Evolutionary conservation across 2,797 vertebrate species (phyloP), one percentile per base, ranked within the genome.

Genomic region (Sebastes itinus): DNA sequence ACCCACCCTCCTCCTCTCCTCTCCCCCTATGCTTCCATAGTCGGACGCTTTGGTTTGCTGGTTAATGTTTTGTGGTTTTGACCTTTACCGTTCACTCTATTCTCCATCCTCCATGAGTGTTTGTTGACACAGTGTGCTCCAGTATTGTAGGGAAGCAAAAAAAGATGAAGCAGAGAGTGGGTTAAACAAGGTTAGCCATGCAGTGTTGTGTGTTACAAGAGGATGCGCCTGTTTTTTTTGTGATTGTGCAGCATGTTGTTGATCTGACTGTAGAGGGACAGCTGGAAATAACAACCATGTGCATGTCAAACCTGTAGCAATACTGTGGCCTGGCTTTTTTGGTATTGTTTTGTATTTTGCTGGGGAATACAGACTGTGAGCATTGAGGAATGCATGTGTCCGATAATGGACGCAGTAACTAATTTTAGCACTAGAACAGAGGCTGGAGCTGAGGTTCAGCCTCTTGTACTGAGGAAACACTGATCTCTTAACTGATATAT

Each of bases 361-460:
- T 23, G 9, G 13, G 18, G 35, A 35, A n/a, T 33, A 0, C n/a
- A 16, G 27, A 35, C 2, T 7, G 42, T 12, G 69, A 55, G 8
- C 33, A 18, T 2, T 2, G 14, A 76, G 42, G 11, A 33, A 56
- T 7, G 32, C 4, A 11, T 1, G 16, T 80, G 88, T 89, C 83
- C 83, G 87, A 90, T 62, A 91, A 88, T 87, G 88, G 87, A 78
- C 16, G 4, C 46, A 70, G 66, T 6, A 0, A 12, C 33, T 35
- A 1, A 1, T 35, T 20, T 63, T 82, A 85, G 84, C 61, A 14
- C 63, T 27, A 27, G 30, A 74, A 13, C 73, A 35, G 33, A 54
- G 65, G 61, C 66, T 89, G 69, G 49, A 81, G 75, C 78, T 65
- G 71, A 84, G 87, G 82, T 85, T 75, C 84, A 89, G 70, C 87